Evolutionary conservation across 2,797 vertebrate species (phyloP).

Genomic region (Hydrocynus forskahlii): DNA sequence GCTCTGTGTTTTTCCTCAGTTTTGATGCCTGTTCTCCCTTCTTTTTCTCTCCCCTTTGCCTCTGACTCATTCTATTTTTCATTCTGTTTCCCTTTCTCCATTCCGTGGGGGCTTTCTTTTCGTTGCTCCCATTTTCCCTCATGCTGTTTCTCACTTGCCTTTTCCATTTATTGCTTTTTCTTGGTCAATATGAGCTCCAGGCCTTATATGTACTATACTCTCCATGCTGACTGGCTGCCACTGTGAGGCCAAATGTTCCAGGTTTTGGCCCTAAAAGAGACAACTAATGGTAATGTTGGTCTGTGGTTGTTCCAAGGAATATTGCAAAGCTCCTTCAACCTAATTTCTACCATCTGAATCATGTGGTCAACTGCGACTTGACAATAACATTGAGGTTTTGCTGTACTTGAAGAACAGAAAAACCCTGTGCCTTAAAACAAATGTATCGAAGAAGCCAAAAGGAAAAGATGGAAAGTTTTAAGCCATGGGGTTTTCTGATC

Average conservation of each 20-base stretch:
- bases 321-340: background rate
- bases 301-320: background rate
- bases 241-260: background rate
- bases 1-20: conserved; percentile 23
- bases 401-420: background rate
- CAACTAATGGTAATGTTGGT: background rate
- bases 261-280: background rate
- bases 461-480: too few relatives aligned
- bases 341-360: background rate
- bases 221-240: background rate
- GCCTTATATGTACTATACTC: background rate
- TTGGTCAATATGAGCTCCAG: conserved; percentile 21
- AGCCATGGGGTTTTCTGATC: too few relatives aligned
- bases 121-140: conserved; percentile 29
- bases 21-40: conserved; percentile 44
- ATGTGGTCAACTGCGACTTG: background rate
- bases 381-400: background rate
- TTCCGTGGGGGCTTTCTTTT: conserved; percentile 33
- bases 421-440: background rate
- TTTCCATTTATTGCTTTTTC: conserved; percentile 42
- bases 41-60: conserved; percentile 38
- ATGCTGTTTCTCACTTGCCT: conserved; percentile 26
- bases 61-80: conserved; percentile 31
- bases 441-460: background rate
- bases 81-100: conserved; percentile 37